Percentiles rank a stretch among this genome's conserved stretches.
phyloP scores from a whole-genome alignment of 2,797 vertebrate species.

The Enteromius paludinosus region DNA sequence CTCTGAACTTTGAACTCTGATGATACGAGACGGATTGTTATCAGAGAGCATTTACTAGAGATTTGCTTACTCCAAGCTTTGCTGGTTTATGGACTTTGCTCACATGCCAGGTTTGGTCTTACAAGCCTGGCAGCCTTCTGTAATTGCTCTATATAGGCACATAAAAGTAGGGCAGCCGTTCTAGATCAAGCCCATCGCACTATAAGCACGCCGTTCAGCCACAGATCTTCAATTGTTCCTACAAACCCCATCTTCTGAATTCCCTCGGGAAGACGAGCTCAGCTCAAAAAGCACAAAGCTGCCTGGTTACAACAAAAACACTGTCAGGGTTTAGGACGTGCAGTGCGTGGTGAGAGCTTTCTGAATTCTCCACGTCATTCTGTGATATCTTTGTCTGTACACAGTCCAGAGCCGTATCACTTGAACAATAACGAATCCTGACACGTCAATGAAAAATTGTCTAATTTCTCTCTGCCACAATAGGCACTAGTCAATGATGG shows the following conservation, averaged over 20 bases:
- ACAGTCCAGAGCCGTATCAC: neutral
- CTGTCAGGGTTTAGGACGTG: constrained; percentile 22
- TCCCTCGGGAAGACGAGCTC: constrained; percentile 21
- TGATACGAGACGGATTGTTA: constrained; percentile 13
- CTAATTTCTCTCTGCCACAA: neutral
- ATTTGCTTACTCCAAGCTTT: neutral
- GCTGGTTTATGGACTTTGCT: constrained; percentile 29
- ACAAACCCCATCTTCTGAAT: neutral
- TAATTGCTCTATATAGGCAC: constrained; percentile 44
- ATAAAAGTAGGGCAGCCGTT: constrained; percentile 49
- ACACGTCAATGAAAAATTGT: neutral
- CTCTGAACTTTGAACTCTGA: constrained; percentile 53
- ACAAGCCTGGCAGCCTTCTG: neutral
- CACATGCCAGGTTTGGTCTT: neutral
- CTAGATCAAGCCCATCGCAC: constrained; percentile 34
- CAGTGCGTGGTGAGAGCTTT: neutral
- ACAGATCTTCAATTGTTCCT: constrained; percentile 43
- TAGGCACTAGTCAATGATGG: neutral
- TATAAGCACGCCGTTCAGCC: neutral
- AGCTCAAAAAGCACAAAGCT: constrained; percentile 10
- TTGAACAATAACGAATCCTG: neutral
- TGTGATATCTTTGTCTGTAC: constrained; percentile 13
- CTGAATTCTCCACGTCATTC: constrained; percentile 20
- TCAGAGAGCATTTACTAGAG: constrained; percentile 20
- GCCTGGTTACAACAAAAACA: constrained; percentile 7